A percentile compares a stretch with the other conserved stretches of the same genome.
phyloP scores from a whole-genome alignment of 1,140 invertebrate species.

The Radopholus similis region DNA sequence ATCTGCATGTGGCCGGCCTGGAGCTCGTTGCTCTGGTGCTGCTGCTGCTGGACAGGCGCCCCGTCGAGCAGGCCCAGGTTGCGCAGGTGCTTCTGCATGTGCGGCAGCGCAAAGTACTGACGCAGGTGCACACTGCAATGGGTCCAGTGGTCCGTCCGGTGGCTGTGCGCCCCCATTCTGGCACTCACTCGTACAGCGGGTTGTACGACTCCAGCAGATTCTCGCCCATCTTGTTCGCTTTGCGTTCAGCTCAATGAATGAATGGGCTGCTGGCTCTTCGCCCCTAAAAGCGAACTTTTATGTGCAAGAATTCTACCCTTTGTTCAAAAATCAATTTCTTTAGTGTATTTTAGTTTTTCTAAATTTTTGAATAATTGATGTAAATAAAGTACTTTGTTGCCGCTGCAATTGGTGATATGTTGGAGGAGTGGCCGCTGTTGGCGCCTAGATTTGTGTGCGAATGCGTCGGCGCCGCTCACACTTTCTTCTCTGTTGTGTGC shows the following conservation, averaged over 20 bases:
- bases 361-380: too few species aligned
- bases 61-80: slow-evolving; percentile 47
- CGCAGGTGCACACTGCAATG: slow-evolving; percentile 56
- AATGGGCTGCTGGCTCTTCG: neutral
- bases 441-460: too few species aligned
- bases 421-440: too few species aligned
- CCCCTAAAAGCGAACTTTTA: neutral
- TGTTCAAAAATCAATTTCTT: too few species aligned
- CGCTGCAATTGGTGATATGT: too few species aligned
- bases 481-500: too few species aligned
- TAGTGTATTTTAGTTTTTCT: too few species aligned
- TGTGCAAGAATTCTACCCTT: neutral
- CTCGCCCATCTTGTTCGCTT: slow-evolving; percentile 22
- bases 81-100: slow-evolving; percentile 57
- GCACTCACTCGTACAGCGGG: slow-evolving; percentile 22
- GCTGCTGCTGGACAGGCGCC: neutral
- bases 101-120: slow-evolving; percentile 54
- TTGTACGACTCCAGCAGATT: slow-evolving; percentile 31
- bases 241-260: neutral
- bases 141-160: neutral
- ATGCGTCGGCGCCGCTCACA: too few species aligned
- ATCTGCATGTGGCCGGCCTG: slow-evolving; percentile 35
- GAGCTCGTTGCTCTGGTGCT: slow-evolving; percentile 17
- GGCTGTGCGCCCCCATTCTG: neutral
- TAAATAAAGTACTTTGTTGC: too few species aligned